Conservation (phyloP, 2,888 invertebrate genomes). For the Aelia acuminata region DNA sequence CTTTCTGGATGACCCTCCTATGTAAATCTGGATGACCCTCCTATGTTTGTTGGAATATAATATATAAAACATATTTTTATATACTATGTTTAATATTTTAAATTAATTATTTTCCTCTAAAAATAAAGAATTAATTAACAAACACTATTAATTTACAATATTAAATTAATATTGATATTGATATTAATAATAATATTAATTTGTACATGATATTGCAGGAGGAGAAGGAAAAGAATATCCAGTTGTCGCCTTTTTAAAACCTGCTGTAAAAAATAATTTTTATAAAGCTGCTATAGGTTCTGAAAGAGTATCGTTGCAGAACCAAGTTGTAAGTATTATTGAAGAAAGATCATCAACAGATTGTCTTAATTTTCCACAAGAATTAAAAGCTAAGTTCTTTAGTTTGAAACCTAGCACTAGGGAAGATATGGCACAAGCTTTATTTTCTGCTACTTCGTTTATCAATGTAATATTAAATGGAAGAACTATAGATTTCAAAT, state of each 20-base stretch:
- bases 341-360: slow-evolving; percentile 48
- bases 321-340: slow-evolving; percentile 57
- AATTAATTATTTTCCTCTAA: not conserved
- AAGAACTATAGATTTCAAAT: slow-evolving; percentile 13
- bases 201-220: slow-evolving; percentile 5
- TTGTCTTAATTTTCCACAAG: slow-evolving; percentile 22
- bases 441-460: slow-evolving; percentile 45
- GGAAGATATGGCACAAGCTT: slow-evolving; percentile 49
- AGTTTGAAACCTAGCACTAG: not conserved
- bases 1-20: too few species aligned
- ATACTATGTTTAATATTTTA: not conserved
- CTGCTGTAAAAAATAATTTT: slow-evolving; percentile 32
- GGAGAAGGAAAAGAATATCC: not conserved
- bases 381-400: slow-evolving; percentile 45
- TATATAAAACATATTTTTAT: too few species aligned
- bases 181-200: not conserved
- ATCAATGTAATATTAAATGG: slow-evolving; percentile 52
- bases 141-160: too few species aligned
- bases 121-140: too few species aligned
- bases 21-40: too few species aligned
- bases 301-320: slow-evolving; percentile 61
- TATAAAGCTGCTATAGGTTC: slow-evolving; percentile 61
- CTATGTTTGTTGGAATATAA: too few species aligned
- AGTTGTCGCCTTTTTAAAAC: slow-evolving; percentile 43
- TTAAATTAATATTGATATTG: too few species aligned